Percentiles rank a stretch among this genome's conserved stretches.
phyloP scores from a whole-genome alignment of 2,113 vertebrate species.

The Rhinichthys klamathensis region DNA sequence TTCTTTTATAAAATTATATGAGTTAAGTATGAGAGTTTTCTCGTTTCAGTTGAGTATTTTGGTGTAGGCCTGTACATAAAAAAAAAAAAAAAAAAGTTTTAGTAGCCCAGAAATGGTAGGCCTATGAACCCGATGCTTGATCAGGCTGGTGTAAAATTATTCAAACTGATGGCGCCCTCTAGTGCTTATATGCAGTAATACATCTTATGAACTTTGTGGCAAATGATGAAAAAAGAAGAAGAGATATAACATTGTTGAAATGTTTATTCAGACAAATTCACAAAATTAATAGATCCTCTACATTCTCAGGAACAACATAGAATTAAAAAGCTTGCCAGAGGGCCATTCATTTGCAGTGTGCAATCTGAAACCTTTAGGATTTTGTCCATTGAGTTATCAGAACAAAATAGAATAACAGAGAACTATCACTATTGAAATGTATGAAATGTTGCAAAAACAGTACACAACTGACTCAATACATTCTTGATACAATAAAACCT shows the following conservation, averaged over 20 bases:
- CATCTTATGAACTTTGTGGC: not conserved
- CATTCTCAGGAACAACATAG: conserved; percentile 24
- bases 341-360: not conserved
- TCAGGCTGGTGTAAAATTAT: not conserved
- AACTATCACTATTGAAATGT: conserved; percentile 6
- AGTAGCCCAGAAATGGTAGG: not conserved
- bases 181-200: not conserved
- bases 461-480: conserved; percentile 10
- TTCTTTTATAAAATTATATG: not conserved
- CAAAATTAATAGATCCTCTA: conserved; percentile 23
- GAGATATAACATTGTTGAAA: not conserved
- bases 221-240: not conserved
- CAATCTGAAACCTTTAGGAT: conserved; percentile 19
- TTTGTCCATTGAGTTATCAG: not conserved
- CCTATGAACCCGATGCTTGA: not conserved
- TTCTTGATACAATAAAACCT: conserved; percentile 5
- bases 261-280: conserved; percentile 56
- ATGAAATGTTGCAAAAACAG: conserved; percentile 26
- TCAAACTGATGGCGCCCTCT: conserved; percentile 32
- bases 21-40: too few relatives aligned
- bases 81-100: too few relatives aligned
- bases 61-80: too few relatives aligned
- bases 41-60: too few relatives aligned
- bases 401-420: not conserved
- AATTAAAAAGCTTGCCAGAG: not conserved